Percentiles rank a stretch among this genome's conserved stretches.
These are phyloP conservation scores for Aegotheles bennettii DNA, from an alignment of 2,113 vertebrate genomes.

Conservation along the genomic window DNA sequence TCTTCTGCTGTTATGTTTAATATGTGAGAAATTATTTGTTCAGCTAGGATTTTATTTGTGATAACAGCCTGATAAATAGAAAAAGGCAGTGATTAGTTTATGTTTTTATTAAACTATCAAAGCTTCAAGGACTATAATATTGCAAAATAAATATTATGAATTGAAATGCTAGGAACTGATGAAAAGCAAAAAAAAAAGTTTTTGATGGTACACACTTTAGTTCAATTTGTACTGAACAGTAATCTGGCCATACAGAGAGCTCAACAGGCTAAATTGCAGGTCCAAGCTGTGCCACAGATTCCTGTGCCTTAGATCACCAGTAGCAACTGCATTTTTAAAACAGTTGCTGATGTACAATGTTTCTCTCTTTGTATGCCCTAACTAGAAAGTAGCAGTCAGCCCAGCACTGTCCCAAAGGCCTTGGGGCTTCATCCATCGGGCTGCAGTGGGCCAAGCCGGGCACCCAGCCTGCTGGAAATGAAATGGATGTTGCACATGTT, in stretches of 20 bases:
- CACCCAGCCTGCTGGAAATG: not conserved
- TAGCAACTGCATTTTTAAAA: slow-evolving; percentile 7
- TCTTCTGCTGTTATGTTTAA: not conserved
- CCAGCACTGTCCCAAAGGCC: not conserved
- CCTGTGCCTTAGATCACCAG: not conserved
- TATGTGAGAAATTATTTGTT: not conserved
- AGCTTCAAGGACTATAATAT: not conserved
- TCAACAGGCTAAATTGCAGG: not conserved
- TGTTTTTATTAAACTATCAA: not conserved
- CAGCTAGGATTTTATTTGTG: slow-evolving; percentile 3
- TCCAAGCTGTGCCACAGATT: not conserved
- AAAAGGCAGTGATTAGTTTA: not conserved
- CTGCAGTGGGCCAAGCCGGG: not conserved
- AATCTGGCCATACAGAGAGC: not conserved
- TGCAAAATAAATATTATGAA: not conserved
- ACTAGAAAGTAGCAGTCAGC: not conserved
- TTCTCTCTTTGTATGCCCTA: not conserved
- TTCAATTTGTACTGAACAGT: not conserved
- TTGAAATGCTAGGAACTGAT: not conserved
- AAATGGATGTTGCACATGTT: not conserved
- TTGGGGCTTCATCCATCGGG: accelerated
- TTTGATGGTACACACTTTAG: not conserved
- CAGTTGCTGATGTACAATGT: not conserved
- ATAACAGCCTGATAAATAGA: not conserved
- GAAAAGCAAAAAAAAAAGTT: not conserved